Evolutionary conservation across 2,888 invertebrate genomes (phyloP).

Genomic region (Plebejus anna): DNA sequence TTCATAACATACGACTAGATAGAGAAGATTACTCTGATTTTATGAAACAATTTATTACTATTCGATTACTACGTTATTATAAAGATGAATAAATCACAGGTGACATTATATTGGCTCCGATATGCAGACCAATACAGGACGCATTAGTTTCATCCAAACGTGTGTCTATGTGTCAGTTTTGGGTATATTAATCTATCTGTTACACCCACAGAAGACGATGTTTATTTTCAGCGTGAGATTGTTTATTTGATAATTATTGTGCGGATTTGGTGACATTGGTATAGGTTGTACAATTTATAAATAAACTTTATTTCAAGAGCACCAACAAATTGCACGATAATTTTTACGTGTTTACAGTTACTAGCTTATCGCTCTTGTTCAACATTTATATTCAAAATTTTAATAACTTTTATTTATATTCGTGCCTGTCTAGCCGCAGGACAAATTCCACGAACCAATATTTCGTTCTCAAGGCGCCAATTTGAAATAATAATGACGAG

Average conservation of each 20-base stretch:
- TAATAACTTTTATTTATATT: not conserved
- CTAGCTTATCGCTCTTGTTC: not conserved
- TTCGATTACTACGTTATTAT: not conserved
- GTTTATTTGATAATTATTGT: constrained; percentile 35
- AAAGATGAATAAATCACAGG: constrained; percentile 3
- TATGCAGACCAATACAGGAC: constrained; percentile 10
- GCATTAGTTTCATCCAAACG: constrained; percentile 10
- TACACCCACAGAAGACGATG: constrained; percentile 46
- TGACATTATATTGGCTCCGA: constrained; percentile 19
- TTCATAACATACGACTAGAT: not conserved
- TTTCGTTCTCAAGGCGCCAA: not conserved
- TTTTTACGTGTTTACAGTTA: not conserved
- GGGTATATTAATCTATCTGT: constrained; percentile 46
- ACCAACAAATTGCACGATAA: not conserved
- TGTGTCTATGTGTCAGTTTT: constrained; percentile 23
- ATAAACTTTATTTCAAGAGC: constrained; percentile 35
- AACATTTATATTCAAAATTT: not conserved
- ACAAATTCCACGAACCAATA: not conserved
- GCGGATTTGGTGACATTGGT: constrained; percentile 37
- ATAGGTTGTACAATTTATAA: constrained; percentile 36
- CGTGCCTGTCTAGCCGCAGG: not conserved
- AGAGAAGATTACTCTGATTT: not conserved
- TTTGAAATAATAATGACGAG: not conserved
- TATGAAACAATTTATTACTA: not conserved
- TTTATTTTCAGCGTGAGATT: constrained; percentile 48